Evolutionary conservation across 2,797 vertebrate genomes (phyloP).

Genomic region (Anguilla marmorata): DNA sequence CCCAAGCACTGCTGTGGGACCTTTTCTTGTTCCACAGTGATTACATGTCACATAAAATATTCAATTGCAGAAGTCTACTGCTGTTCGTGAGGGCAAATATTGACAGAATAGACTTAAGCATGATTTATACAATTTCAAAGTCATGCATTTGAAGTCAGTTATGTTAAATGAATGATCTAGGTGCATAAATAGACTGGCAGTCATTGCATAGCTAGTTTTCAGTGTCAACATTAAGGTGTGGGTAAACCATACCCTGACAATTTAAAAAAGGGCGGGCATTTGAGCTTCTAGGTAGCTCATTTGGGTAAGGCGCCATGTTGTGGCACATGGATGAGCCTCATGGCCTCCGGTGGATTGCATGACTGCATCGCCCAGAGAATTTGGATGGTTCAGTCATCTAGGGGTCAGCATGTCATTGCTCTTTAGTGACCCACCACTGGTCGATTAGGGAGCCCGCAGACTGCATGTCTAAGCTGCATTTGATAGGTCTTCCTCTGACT

Average conservation of each 20-base stretch:
- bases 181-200: not conserved
- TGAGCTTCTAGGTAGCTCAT: no score
- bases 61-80: not conserved
- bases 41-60: not conserved
- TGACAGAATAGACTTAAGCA: not conserved
- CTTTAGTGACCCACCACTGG: no score
- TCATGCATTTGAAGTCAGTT: not conserved
- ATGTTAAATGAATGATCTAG: not conserved
- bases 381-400: no score
- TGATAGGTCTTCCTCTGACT: no score
- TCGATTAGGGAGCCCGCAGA: no score
- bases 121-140: not conserved
- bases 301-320: no score
- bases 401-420: no score
- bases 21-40: not conserved
- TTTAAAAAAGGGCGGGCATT: no score
- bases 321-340: no score
- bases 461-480: no score
- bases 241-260: not conserved
- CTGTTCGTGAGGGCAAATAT: not conserved
- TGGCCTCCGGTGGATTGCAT: no score
- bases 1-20: not conserved
- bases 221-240: not conserved
- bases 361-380: no score
- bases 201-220: not conserved